Evolutionary conservation across 2,113 vertebrate genomes (phyloP).

Genomic region (Phocoena phocoena): DNA sequence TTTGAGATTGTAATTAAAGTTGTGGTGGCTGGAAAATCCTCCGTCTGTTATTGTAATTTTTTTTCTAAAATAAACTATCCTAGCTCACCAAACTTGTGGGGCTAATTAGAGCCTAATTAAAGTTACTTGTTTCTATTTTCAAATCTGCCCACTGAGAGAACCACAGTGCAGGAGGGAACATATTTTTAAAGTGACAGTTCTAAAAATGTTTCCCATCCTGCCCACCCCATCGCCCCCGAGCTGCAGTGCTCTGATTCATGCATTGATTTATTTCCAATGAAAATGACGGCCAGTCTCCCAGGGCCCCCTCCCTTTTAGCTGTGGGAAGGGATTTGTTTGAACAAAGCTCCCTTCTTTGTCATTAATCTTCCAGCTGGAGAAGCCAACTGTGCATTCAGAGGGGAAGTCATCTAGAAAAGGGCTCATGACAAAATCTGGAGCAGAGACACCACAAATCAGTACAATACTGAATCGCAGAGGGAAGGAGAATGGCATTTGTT

Average conservation of each 20-base stretch:
- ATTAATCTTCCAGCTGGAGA: background rate
- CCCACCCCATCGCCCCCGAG: background rate
- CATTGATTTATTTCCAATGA: constrained; percentile 66
- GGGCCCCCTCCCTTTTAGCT: constrained; percentile 26
- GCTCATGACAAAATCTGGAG: background rate
- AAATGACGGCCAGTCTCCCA: constrained; percentile 41
- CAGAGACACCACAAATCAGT: background rate
- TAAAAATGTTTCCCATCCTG: constrained; percentile 69
- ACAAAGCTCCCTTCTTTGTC: constrained; percentile 33
- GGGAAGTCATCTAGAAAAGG: background rate
- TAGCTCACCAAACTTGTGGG: constrained; percentile 76
- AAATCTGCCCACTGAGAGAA: constrained; percentile 77
- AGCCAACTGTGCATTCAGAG: background rate
- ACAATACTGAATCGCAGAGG: background rate
- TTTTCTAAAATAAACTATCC: constrained; percentile 78
- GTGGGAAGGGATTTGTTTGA: constrained; percentile 60
- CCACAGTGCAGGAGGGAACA: constrained; percentile 66
- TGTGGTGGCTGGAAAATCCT: constrained; percentile 65
- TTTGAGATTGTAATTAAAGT: constrained; percentile 81
- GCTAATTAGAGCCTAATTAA: constrained; percentile 85
- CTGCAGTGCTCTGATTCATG: constrained; percentile 51
- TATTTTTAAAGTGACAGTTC: constrained; percentile 80
- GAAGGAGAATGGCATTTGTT: background rate
- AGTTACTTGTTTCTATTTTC: constrained; percentile 80
- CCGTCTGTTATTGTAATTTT: constrained; percentile 64